Conservation (phyloP, 2,797 vertebrate species). For the Siniperca scherzeri region DNA sequence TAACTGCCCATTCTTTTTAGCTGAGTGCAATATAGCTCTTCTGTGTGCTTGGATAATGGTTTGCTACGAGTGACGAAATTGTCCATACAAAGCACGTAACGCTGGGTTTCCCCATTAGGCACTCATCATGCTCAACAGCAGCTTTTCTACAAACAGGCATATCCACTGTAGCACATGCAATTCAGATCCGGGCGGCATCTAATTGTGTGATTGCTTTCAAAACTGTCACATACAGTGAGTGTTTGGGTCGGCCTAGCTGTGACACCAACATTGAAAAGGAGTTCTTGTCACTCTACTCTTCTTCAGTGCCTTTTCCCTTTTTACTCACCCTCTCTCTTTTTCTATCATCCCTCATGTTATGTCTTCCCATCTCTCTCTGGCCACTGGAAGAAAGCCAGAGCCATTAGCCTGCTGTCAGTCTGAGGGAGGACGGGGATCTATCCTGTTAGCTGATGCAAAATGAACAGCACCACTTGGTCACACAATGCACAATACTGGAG, state of each 20-base stretch:
- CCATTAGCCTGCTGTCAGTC: slow-evolving; percentile 81
- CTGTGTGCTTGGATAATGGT: slow-evolving; percentile 47
- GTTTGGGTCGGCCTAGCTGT: slow-evolving; percentile 39
- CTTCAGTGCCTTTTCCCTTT: slow-evolving; percentile 52
- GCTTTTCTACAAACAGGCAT: slow-evolving; percentile 32
- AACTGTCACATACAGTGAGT: slow-evolving; percentile 56
- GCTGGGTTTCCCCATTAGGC: slow-evolving; percentile 35
- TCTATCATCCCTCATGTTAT: slow-evolving; percentile 47
- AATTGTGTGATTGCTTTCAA: slow-evolving; percentile 63
- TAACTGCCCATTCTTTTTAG: slow-evolving; percentile 59
- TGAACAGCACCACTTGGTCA: slow-evolving; percentile 60
- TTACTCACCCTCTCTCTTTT: slow-evolving; percentile 38
- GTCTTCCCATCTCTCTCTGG: slow-evolving; percentile 65
- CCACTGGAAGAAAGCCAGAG: slow-evolving; percentile 78
- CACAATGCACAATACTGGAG: slow-evolving; percentile 46
- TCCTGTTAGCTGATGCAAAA: slow-evolving; percentile 77
- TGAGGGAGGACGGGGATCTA: slow-evolving; percentile 74
- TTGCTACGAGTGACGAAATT: slow-evolving; percentile 46
- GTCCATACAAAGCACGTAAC: slow-evolving; percentile 63
- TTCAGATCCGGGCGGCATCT: slow-evolving; percentile 49
- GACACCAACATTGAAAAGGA: slow-evolving; percentile 40
- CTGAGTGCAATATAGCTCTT: slow-evolving; percentile 52
- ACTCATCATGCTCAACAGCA: slow-evolving; percentile 43
- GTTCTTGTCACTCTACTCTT: slow-evolving; percentile 46
- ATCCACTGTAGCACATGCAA: slow-evolving; percentile 19